Conservation (phyloP, 2,113 vertebrate species). For the Coregonus clupeaformis region DNA sequence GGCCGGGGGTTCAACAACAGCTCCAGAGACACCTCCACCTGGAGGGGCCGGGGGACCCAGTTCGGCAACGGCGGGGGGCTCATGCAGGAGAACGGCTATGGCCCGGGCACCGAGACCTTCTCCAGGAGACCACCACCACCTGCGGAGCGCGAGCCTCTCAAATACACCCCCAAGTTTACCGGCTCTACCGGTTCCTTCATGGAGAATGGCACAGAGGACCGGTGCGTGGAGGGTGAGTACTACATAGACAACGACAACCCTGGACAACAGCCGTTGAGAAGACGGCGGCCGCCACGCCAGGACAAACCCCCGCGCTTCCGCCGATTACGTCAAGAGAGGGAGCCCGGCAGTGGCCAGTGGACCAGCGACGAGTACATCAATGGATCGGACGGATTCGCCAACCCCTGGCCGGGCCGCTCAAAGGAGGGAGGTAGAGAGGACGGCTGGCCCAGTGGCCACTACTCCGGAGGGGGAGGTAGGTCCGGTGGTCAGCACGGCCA, state of each 20-base stretch:
- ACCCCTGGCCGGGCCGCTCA: constrained; percentile 81
- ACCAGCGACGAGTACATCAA: constrained; percentile 82
- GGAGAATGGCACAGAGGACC: constrained; percentile 82
- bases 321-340: constrained; percentile 87
- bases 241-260: constrained; percentile 80
- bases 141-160: constrained; percentile 79
- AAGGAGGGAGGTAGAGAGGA: constrained; percentile 78
- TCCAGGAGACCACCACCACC: constrained; percentile 63
- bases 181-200: constrained; percentile 74
- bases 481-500: constrained; percentile 76
- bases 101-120: constrained; percentile 69
- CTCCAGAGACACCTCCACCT: constrained; percentile 81
- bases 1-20: constrained; percentile 74
- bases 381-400: constrained; percentile 66
- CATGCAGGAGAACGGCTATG: constrained; percentile 83
- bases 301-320: constrained; percentile 95
- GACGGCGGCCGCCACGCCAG: constrained; percentile 90
- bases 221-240: constrained; percentile 81
- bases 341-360: constrained; percentile 82
- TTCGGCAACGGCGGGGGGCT: constrained; percentile 56
- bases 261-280: constrained; percentile 85
- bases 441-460: constrained; percentile 64
- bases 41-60: constrained; percentile 80
- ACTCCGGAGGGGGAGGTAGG: constrained; percentile 68
- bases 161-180: constrained; percentile 79